Evolutionary conservation across 2,113 vertebrate genomes (phyloP).

Genomic region (Megaleporinus macrocephalus): DNA sequence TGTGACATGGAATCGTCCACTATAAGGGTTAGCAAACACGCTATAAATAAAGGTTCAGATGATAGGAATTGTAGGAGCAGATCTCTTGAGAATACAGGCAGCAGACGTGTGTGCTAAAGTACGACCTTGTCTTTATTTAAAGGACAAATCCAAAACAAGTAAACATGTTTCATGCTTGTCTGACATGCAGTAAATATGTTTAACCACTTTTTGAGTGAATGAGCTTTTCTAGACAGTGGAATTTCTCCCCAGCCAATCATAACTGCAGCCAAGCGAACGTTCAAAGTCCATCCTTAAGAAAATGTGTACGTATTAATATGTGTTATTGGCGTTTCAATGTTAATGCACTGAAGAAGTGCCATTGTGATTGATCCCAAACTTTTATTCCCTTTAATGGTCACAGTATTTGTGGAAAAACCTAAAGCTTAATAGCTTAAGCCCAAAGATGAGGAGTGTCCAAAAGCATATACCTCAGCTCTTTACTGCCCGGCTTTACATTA

Average conservation of each 20-base stretch:
- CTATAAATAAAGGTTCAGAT: not conserved
- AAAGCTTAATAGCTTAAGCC: too few species aligned
- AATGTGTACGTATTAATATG: too few species aligned
- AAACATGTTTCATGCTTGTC: not conserved
- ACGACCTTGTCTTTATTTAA: not conserved
- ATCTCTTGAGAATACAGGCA: not conserved
- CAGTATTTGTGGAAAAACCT: too few species aligned
- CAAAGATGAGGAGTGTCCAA: too few species aligned
- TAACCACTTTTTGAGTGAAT: not conserved
- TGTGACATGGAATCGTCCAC: not conserved
- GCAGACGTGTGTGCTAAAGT: not conserved
- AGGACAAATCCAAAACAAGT: not conserved
- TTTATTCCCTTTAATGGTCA: too few species aligned
- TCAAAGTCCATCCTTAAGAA: not conserved
- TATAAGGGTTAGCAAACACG: not conserved
- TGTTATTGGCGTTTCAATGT: too few species aligned
- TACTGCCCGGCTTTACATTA: too few species aligned
- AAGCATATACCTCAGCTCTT: too few species aligned
- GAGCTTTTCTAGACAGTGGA: not conserved
- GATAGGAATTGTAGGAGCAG: not conserved
- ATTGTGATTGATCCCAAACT: too few species aligned
- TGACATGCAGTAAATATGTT: not conserved
- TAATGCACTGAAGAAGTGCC: too few species aligned
- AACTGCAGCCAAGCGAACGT: not conserved
- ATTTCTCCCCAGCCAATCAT: not conserved